Evolutionary conservation across 2,888 invertebrate species (phyloP).

Genomic region (Lasioglossum zephyrum): DNA sequence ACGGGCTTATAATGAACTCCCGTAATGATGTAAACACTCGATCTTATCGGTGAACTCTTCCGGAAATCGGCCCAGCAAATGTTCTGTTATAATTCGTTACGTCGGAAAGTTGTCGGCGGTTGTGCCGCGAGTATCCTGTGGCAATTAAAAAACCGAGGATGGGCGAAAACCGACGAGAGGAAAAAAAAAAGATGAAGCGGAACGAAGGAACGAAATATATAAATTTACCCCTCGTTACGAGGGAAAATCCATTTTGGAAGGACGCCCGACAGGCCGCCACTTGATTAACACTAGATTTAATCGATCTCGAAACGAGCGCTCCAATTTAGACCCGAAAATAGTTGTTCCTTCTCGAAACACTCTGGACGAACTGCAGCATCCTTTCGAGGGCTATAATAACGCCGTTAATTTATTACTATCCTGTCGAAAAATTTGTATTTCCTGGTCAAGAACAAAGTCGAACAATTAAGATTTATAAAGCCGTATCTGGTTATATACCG

Average conservation of each 20-base stretch:
- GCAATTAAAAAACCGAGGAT: slow-evolving; percentile 12
- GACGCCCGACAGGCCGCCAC: neutral
- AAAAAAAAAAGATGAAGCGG: neutral
- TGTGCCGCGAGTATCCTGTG: neutral
- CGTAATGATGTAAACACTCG: slow-evolving; percentile 24
- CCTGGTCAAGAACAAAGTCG: no score
- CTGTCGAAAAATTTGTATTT: neutral
- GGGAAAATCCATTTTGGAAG: slow-evolving; percentile 16
- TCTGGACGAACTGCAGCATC: neutral
- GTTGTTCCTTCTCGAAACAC: neutral
- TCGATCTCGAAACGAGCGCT: slow-evolving; percentile 8
- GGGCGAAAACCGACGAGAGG: neutral
- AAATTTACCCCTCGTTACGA: neutral
- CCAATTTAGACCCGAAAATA: slow-evolving; percentile 3
- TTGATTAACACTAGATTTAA: slow-evolving; percentile 19
- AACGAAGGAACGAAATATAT: slow-evolving; percentile 3
- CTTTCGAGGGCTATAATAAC: neutral
- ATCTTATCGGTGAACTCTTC: slow-evolving; percentile 25
- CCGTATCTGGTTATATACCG: neutral
- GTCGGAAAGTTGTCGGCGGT: neutral
- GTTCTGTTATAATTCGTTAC: slow-evolving; percentile 18
- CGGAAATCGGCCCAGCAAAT: slow-evolving; percentile 2
- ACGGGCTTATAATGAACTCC: slow-evolving; percentile 42
- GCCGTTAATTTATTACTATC: neutral
- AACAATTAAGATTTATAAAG: neutral